Percentiles rank a stretch among this genome's conserved stretches.
Evolutionary conservation across 2,113 vertebrate species (phyloP).

Genomic region (Halcyon malimbica): DNA sequence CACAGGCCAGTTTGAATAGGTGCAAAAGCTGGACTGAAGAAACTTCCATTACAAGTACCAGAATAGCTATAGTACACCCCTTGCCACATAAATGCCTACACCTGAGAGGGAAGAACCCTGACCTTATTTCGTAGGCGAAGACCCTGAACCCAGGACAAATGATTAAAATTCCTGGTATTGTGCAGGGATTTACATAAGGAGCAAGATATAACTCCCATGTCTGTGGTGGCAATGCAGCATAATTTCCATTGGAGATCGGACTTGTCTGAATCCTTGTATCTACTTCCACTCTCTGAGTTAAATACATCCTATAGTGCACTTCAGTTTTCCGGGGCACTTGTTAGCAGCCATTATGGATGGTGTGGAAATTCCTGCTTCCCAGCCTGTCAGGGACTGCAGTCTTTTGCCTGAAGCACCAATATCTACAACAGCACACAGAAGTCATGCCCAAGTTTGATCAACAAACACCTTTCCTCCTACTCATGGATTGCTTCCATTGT

Average conservation of each 20-base stretch:
- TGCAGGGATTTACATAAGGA: neutral
- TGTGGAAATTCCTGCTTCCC: neutral
- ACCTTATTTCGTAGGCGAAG: neutral
- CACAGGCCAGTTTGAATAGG: neutral
- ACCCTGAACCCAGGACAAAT: neutral
- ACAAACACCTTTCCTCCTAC: neutral
- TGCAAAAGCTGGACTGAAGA: neutral
- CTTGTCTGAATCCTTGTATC: neutral
- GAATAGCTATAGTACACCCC: neutral
- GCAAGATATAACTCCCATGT: rapidly evolving
- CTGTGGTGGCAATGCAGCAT: neutral
- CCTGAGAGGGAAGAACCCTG: neutral
- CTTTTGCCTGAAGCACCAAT: neutral
- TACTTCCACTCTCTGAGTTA: neutral
- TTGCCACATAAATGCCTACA: neutral
- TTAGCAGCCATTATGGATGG: neutral
- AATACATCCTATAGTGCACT: neutral
- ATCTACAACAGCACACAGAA: neutral
- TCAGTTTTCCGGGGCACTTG: neutral
- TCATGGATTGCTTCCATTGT: neutral
- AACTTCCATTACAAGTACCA: neutral
- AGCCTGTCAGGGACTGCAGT: neutral
- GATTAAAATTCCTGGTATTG: neutral
- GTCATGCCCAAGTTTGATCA: neutral
- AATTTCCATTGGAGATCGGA: neutral